These are phyloP conservation scores for Bursaphelenchus okinawaensis DNA, from an alignment of 2,888 invertebrate species.

Conservation along the genomic window DNA sequence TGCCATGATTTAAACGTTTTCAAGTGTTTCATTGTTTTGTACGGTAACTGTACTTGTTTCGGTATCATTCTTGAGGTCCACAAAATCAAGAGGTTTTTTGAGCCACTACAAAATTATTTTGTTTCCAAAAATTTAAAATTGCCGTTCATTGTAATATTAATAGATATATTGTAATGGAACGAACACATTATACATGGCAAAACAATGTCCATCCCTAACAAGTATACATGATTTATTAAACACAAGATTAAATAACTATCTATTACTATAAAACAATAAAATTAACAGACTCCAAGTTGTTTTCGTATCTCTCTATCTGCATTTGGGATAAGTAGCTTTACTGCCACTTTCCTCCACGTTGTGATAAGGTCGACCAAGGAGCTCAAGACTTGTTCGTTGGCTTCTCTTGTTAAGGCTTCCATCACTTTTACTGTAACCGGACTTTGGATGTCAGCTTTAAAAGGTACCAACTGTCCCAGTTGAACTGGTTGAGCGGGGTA, in stretches of 20 bases:
- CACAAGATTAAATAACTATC: too few species aligned
- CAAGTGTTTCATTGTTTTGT: not conserved
- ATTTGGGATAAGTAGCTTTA: not conserved
- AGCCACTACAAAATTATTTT: too few species aligned
- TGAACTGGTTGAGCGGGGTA: slow-evolving; percentile 24
- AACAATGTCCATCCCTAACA: too few species aligned
- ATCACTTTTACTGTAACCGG: not conserved
- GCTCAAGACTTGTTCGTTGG: not conserved
- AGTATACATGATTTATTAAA: too few species aligned
- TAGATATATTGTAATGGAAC: too few species aligned
- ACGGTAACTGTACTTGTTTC: not conserved
- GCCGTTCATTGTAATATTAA: too few species aligned
- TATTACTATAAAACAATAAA: not conserved
- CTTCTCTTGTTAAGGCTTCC: not conserved
- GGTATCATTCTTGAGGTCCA: too few species aligned
- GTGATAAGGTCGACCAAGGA: not conserved
- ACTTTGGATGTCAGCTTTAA: not conserved
- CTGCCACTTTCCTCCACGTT: not conserved
- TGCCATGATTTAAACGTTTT: not conserved
- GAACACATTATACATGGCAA: too few species aligned
- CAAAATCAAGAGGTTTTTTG: too few species aligned
- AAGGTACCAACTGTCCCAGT: slow-evolving; percentile 6
- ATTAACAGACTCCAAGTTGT: not conserved
- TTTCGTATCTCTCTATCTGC: not conserved
- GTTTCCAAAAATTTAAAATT: too few species aligned